phyloP scores from a whole-genome alignment of 1,140 invertebrate genomes.

The Metopolophium dirhodum region DNA sequence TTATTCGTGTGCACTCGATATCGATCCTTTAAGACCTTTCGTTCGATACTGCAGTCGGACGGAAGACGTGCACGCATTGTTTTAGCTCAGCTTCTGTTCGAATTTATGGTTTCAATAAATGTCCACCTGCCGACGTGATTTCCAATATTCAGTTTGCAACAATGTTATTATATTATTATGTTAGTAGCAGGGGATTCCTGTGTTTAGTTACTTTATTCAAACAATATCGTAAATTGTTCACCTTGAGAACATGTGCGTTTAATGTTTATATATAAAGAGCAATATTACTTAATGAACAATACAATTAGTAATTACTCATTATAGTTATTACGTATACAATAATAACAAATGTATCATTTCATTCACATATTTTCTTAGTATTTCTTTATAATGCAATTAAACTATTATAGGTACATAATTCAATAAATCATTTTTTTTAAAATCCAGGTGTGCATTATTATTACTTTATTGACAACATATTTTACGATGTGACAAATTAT shows the following conservation, averaged over 20 bases:
- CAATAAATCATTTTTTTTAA: not conserved
- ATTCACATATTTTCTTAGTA: not conserved
- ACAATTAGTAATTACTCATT: not conserved
- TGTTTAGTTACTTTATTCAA: not conserved
- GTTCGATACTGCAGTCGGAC: not conserved
- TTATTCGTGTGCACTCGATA: not conserved
- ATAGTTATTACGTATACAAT: not conserved
- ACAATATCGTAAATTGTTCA: not conserved
- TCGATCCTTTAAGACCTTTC: not conserved
- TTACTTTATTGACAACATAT: not conserved
- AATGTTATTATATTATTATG: not conserved
- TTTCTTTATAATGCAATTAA: not conserved
- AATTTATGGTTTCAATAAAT: not conserved
- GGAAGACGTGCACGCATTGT: not conserved
- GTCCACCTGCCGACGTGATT: not conserved
- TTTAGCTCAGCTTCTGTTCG: not conserved
- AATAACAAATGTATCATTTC: not conserved
- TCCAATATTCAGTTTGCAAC: not conserved
- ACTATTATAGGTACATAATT: not conserved
- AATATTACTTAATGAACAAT: not conserved
- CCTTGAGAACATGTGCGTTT: slow-evolving; percentile 23
- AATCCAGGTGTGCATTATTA: not conserved
- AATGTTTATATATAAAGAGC: not conserved
- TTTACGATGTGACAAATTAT: not conserved
- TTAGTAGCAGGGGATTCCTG: not conserved